These are phyloP conservation scores for Pseudorhiza aurosa DNA, from an alignment of 30 jellyfish, hydroid and myxozoan species.

Conservation along the genomic window DNA sequence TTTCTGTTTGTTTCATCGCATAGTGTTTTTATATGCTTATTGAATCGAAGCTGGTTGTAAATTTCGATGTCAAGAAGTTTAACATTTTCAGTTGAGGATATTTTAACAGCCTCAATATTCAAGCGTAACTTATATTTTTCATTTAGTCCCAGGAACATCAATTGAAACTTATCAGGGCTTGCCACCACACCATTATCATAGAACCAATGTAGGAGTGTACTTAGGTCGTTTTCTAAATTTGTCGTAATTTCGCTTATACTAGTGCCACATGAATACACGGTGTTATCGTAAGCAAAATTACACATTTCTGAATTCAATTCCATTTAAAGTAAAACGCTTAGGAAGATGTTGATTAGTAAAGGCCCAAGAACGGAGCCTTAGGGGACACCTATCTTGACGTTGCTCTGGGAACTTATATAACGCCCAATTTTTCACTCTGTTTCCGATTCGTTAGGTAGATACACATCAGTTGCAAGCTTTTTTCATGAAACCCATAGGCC, in stretches of 20 bases:
- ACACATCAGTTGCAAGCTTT: conserved; percentile 33
- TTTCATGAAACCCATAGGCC: conserved; percentile 36
- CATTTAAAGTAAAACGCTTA: conserved; percentile 23
- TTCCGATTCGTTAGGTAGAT: conserved; percentile 31
- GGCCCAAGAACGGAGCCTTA: conserved; percentile 38
- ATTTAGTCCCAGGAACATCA: conserved; percentile 45
- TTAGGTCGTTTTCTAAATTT: conserved; percentile 19
- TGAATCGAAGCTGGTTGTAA: conserved; percentile 10
- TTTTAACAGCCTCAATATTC: neutral
- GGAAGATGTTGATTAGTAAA: conserved; percentile 9
- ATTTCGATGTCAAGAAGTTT: conserved; percentile 33
- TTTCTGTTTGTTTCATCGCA: conserved; percentile 10
- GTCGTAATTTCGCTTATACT: neutral
- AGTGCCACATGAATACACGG: conserved; percentile 13
- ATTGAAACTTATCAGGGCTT: conserved; percentile 50
- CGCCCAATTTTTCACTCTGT: conserved; percentile 29
- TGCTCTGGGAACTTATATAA: neutral
- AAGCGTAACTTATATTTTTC: conserved; percentile 1
- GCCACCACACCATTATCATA: conserved; percentile 37
- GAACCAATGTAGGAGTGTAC: conserved; percentile 45
- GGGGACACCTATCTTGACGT: conserved; percentile 20
- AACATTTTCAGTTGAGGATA: conserved; percentile 21
- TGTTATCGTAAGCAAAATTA: conserved; percentile 31
- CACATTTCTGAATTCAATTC: conserved; percentile 22
- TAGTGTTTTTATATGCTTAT: neutral